Evolutionary conservation across 2,888 invertebrate species (phyloP).

Genomic region (Melieria crassipennis): DNA sequence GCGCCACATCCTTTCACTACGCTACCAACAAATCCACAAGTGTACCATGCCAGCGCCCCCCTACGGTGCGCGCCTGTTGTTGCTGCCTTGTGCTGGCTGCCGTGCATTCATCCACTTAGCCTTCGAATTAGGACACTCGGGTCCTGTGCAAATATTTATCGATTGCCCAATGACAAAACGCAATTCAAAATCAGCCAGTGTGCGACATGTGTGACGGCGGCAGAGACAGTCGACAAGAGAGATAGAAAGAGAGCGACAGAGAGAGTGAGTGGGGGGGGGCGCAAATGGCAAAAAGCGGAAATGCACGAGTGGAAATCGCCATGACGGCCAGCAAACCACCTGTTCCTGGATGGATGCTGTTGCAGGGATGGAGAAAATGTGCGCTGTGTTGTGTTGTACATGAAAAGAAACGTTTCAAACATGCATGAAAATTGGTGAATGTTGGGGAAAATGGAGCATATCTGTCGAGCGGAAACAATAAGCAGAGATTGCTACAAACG

Average conservation of each 20-base stretch:
- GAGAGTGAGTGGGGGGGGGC: background rate
- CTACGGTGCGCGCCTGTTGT: background rate
- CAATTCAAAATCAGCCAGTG: conserved; percentile 10
- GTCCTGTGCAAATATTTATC: conserved; percentile 52
- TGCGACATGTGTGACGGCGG: conserved; percentile 3
- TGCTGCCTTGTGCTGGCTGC: background rate
- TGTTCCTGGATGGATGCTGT: conserved; percentile 22
- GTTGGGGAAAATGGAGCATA: too few species aligned
- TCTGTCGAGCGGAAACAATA: too few species aligned
- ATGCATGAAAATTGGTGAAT: too few species aligned
- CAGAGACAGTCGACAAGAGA: conserved; percentile 8
- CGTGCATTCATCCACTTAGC: conserved; percentile 43
- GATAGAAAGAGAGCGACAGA: background rate
- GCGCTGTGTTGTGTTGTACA: too few species aligned
- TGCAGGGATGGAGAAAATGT: too few species aligned
- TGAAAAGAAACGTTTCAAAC: background rate
- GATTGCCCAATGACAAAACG: conserved; percentile 53
- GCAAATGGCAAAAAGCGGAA: background rate
- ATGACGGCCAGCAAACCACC: conserved; percentile 37
- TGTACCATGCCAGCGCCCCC: too few species aligned
- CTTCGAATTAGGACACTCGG: conserved; percentile 41
- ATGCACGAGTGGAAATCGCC: conserved; percentile 14
- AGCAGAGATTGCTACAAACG: too few species aligned
- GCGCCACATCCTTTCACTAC: background rate
- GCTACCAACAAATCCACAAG: too few species aligned